Percentiles rank a stretch among this genome's conserved stretches.
Conservation (phyloP, 2,113 vertebrate genomes). For the Balaenoptera acutorostrata region DNA sequence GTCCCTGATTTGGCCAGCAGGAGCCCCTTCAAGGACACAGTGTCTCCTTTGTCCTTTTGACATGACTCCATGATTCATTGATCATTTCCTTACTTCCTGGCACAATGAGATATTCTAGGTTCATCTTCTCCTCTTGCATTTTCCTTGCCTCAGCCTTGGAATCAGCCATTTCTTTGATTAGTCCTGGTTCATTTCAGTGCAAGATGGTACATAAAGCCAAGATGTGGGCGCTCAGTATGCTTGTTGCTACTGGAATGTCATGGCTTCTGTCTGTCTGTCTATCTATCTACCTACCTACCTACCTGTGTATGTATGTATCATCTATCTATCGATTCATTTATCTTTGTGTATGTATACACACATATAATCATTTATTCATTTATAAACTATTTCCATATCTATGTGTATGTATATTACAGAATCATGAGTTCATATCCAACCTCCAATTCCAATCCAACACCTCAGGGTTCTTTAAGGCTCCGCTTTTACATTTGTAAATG, state of each 20-base stretch:
- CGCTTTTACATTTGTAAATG: background rate
- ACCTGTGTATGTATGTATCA: background rate
- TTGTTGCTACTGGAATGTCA: background rate
- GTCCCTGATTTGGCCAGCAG: background rate
- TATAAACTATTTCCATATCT: background rate
- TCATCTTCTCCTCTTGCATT: background rate
- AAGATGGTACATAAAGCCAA: background rate
- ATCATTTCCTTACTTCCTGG: background rate
- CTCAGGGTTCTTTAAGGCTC: background rate
- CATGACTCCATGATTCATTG: background rate
- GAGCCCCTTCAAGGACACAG: background rate
- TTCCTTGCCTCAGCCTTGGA: background rate
- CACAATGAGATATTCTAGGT: background rate
- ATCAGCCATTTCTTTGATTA: background rate
- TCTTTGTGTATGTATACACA: background rate
- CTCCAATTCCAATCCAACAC: background rate
- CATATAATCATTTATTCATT: background rate
- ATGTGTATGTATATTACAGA: background rate
- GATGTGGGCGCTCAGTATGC: background rate
- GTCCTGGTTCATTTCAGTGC: background rate
- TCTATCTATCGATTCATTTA: background rate
- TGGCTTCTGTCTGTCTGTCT: background rate
- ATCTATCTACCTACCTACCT: background rate
- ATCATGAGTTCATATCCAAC: background rate
- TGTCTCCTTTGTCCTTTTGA: background rate